A percentile compares a stretch with the other conserved stretches of the same genome.
Evolutionary conservation across 2,888 invertebrate genomes (phyloP).

Genomic region (Girardia tigrina): DNA sequence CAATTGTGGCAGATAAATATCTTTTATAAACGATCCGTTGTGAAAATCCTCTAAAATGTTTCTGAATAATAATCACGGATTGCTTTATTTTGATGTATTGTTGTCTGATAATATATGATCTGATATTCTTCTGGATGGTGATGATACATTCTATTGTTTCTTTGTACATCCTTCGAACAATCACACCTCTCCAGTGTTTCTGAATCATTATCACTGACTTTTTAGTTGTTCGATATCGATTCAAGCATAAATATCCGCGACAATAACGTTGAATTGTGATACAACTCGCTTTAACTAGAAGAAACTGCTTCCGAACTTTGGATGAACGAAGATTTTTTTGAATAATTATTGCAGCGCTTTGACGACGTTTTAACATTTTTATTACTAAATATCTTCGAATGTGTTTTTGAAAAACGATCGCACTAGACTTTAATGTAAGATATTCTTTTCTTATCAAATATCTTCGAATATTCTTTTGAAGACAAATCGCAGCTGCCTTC

Average conservation of each 20-base stretch:
- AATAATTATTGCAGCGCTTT: neutral
- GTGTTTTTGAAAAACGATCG: neutral
- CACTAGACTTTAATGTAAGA: neutral
- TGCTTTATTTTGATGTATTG: neutral
- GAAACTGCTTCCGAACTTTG: neutral
- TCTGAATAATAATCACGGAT: slow-evolving; percentile 1
- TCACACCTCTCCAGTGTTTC: neutral
- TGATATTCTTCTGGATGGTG: neutral
- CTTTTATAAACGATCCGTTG: neutral
- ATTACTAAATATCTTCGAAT: neutral
- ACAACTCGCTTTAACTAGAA: neutral
- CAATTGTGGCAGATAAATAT: neutral
- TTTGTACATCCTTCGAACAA: neutral
- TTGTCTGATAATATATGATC: neutral
- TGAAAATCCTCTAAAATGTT: slow-evolving; percentile 11
- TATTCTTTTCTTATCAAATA: neutral
- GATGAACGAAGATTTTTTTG: neutral
- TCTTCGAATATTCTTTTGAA: neutral
- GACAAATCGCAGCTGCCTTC: neutral
- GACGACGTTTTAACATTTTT: neutral
- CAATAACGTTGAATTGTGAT: neutral
- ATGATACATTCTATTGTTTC: neutral
- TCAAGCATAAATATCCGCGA: neutral
- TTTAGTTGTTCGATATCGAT: neutral
- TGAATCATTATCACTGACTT: neutral